Percentiles rank a stretch among this genome's conserved stretches.
These are phyloP conservation scores for Philereme transversata DNA, from an alignment of 2,888 invertebrate species.

Conservation along the genomic window DNA sequence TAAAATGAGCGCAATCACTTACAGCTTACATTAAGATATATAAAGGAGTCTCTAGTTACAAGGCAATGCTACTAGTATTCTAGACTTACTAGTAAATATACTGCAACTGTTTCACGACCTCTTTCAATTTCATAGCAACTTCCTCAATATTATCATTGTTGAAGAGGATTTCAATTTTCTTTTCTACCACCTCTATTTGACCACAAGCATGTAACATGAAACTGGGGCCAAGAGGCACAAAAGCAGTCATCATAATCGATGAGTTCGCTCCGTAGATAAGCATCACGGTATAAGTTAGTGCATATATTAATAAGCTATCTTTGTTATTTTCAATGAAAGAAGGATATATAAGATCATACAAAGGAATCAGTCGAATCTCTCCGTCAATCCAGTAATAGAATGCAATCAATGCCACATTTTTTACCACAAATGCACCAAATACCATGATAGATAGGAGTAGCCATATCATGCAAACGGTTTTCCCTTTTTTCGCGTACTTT, in stretches of 20 bases:
- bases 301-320: conserved; percentile 11
- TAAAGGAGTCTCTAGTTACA: too few relatives aligned
- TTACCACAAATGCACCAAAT: conserved; percentile 6
- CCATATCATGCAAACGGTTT: conserved; percentile 17
- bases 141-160: conserved; percentile 1
- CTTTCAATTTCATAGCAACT: conserved; percentile 13
- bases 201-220: conserved; percentile 36
- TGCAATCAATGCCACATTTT: conserved; percentile 17
- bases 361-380: conserved; percentile 21
- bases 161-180: conserved; percentile 20
- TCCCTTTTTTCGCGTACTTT: conserved; percentile 9
- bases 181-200: conserved; percentile 28
- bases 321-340: conserved; percentile 27
- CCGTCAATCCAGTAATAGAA: conserved; percentile 18
- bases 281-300: conserved; percentile 4
- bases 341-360: conserved; percentile 28
- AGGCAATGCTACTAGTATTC: too few relatives aligned
- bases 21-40: too few relatives aligned
- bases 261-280: conserved; percentile 7
- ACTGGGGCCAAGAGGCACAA: conserved; percentile 26
- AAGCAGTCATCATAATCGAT: conserved; percentile 9
- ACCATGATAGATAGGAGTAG: neutral
- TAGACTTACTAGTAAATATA: conserved; percentile 28
- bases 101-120: conserved; percentile 26
- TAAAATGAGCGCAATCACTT: too few relatives aligned